These are phyloP conservation scores for Miichthys miiuy DNA, from an alignment of 2,797 vertebrate genomes.

Conservation along the genomic window DNA sequence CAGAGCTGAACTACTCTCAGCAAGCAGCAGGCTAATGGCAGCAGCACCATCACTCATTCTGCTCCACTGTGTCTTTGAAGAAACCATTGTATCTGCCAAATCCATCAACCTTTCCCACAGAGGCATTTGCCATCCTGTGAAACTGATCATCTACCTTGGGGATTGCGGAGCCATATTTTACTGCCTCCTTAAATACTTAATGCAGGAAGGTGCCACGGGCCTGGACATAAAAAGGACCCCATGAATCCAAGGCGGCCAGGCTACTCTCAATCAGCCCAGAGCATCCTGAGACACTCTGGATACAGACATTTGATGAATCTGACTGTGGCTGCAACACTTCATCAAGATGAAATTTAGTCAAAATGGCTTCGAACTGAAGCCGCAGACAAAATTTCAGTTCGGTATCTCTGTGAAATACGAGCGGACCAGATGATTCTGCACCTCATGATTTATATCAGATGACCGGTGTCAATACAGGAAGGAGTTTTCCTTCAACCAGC, in stretches of 20 bases:
- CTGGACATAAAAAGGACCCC: constrained; percentile 69
- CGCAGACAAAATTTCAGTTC: not conserved
- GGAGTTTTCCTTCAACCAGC: not conserved
- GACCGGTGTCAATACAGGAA: not conserved
- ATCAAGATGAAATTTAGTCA: constrained; percentile 38
- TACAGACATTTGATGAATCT: constrained; percentile 68
- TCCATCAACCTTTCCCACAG: constrained; percentile 78
- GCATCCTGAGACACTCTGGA: constrained; percentile 67
- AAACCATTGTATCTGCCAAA: constrained; percentile 79
- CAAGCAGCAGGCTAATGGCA: constrained; percentile 64
- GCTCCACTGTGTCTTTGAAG: constrained; percentile 76
- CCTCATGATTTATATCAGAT: too few species aligned
- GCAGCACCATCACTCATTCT: constrained; percentile 72
- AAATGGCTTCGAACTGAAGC: not conserved
- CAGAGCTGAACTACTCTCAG: constrained; percentile 35
- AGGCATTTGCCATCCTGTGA: constrained; percentile 78
- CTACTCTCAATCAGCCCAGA: constrained; percentile 68
- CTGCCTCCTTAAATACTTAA: constrained; percentile 83
- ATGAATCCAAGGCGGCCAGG: constrained; percentile 63
- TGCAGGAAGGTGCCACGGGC: constrained; percentile 75
- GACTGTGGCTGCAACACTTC: constrained; percentile 51
- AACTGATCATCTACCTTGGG: constrained; percentile 83
- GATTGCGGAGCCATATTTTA: constrained; percentile 79
- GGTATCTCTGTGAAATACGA: not conserved
- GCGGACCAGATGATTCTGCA: not conserved